Evolutionary conservation across 1,140 invertebrate species (phyloP), one percentile per base, ranked within the genome.

Genomic region (Neodiprion fabricii): DNA sequence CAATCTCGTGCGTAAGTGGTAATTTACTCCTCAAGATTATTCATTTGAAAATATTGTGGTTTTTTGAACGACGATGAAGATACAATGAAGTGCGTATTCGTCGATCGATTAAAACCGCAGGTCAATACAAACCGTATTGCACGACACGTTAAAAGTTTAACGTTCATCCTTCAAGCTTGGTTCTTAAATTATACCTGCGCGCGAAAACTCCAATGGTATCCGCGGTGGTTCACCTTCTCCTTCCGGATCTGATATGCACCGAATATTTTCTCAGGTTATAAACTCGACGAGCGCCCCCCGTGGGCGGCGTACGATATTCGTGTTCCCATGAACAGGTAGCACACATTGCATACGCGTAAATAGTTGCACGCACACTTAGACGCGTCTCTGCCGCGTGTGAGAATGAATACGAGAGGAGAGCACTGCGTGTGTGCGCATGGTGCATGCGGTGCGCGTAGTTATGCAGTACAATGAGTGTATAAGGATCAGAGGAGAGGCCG

Each of bases 261-360:
- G 53, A 61, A 61, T 47, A 14, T 48, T 71, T 75, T 75, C 21
- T 72, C 61, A 75, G 74, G 70, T 77, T 74, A 75, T 14, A 14
- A 17, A 2, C n/a, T 80, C 77, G 74, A 75, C 71, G 74, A 70
- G 73, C 79, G 53, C 67, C 74, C 71, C 72, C 50, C 73, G 61
- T 66, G 48, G 70, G 53, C 71, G 75, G 76, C 76, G 74, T 53
- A 67, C 76, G 70, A 11, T 49, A 73, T 80, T 79, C 61, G 70
- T 61, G 82, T 83, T 84, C 81, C 82, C 81, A 83, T 76, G 83
- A 84, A 82, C 79, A 82, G 82, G 78, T 81, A 81, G 53, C 9
- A 78, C 74, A 73, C 49, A 65, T 12, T 23, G 66, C 48, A 61
- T 14, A 76, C 67, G 67, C 73, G 74, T 73, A 74, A 74, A 40